A percentile compares a stretch with the other conserved stretches of the same genome.
These are phyloP conservation scores for Dichetophora obliterata DNA, from an alignment of 2,888 invertebrate species.

Conservation along the genomic window DNA sequence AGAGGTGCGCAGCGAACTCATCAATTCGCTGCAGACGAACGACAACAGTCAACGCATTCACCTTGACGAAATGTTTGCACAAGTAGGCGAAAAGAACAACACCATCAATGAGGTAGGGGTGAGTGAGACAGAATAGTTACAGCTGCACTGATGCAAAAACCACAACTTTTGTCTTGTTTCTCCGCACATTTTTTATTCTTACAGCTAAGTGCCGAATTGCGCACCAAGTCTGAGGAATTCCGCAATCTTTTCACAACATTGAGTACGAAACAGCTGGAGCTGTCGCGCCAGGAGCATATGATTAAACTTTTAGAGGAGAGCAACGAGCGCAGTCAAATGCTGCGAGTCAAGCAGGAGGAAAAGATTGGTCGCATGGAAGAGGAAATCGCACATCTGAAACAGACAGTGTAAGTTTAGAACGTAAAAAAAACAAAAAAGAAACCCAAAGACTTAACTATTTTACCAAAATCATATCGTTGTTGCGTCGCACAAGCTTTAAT, in stretches of 20 bases:
- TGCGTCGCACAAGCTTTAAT: too few species aligned
- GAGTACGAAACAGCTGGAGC: conserved; percentile 58
- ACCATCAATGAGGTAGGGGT: conserved; percentile 52
- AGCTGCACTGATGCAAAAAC: not conserved
- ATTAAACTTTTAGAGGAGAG: conserved; percentile 64
- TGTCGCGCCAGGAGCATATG: conserved; percentile 59
- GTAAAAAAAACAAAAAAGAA: not conserved
- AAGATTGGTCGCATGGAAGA: conserved; percentile 58
- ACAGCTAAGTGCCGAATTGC: conserved; percentile 60
- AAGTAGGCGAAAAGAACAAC: conserved; percentile 55
- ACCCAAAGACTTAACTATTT: not conserved
- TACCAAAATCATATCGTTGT: not conserved
- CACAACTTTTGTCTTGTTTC: not conserved
- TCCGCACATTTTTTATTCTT: not conserved
- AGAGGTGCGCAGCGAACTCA: conserved; percentile 57
- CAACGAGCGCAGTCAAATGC: conserved; percentile 54
- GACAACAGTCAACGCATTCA: conserved; percentile 56
- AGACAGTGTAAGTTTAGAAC: conserved; percentile 59
- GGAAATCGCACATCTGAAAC: conserved; percentile 57
- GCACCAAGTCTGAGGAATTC: conserved; percentile 60
- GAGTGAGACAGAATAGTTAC: conserved; percentile 28
- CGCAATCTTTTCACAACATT: conserved; percentile 58
- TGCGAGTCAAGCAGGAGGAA: conserved; percentile 62
- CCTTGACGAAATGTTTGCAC: conserved; percentile 57
- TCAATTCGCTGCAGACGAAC: conserved; percentile 59